Percentiles rank a stretch among this genome's conserved stretches.
Evolutionary conservation across 2,113 vertebrate species (phyloP).

Genomic region (Myocastor coypus): DNA sequence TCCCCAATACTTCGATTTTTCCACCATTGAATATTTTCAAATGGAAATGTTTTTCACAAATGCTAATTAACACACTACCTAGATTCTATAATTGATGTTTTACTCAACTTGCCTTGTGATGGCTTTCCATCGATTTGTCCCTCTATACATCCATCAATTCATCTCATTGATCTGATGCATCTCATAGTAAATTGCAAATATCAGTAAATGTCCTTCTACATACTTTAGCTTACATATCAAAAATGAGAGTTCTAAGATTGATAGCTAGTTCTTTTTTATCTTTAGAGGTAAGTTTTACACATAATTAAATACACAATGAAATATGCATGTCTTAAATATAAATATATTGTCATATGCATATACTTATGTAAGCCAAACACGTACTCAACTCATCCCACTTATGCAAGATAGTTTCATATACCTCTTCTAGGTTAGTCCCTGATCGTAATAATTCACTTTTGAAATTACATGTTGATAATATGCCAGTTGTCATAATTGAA

Average conservation of each 20-base stretch:
- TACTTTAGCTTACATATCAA: not conserved
- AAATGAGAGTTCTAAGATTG: not conserved
- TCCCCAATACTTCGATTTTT: not conserved
- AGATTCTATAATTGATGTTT: not conserved
- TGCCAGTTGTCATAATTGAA: not conserved
- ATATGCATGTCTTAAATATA: not conserved
- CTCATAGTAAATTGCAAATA: not conserved
- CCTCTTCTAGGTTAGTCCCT: not conserved
- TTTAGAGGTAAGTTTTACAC: slow-evolving; percentile 10
- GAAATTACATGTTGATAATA: not conserved
- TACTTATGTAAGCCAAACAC: not conserved
- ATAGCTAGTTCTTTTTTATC: not conserved
- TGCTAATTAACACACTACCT: not conserved
- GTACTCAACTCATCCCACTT: not conserved
- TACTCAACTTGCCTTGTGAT: not conserved
- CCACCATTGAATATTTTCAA: not conserved
- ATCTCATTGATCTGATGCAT: not conserved
- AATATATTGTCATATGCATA: not conserved
- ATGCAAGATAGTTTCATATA: not conserved
- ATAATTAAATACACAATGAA: not conserved
- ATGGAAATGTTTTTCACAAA: not conserved
- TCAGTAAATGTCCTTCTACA: not conserved
- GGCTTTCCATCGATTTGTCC: not conserved
- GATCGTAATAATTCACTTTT: not conserved
- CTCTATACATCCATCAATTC: not conserved